Base-by-base conservation (phyloP, 2,113 vertebrate genomes). In the Scolopax mira region DNA sequence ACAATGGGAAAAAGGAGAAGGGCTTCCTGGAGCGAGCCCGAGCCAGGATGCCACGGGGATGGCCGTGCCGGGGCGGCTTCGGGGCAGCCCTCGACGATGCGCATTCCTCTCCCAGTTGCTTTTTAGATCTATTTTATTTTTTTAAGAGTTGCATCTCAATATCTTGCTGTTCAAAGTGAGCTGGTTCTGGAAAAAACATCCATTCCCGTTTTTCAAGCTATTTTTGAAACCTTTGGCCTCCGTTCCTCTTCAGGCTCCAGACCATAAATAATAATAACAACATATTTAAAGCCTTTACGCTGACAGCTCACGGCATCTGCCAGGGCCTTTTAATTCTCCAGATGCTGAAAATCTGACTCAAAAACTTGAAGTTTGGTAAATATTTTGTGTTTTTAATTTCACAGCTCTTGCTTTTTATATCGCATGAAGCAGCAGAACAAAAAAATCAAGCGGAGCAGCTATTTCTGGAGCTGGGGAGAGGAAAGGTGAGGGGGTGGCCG, bases 211-310 rank as follows among this genome's bases (percentile, higher is more conserved):
- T 83, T 75, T 48, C 39, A n/a, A n/a, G 69, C 78, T 95, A 89
- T 96, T 95, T 96, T 87, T 89, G 89, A 78, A 89, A 11, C 49
- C 60, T 89, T 77, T 93, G 89, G 91, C 86, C 66, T 23, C 33
- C 2, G 13, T 61, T 60, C 71, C 39, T 62, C 30, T 7, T 23
- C 89, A 35, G 67, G 46, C 79, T 93, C 70, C 85, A 83, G 86
- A 37, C 80, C 90, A 90, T 95, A 92, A 96, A 96, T 95, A 96
- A 94, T n/a, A 92, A 86, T 13, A 93, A 96, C 73, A 94, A 84
- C 87, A 70, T 22, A 33, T 48, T 58, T 22, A 85, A 84, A 85
- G 67, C 33, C 69, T 48, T 79, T 14, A 41, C 5, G 65, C 82
- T 86, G 93, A 93, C 96, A 80, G 87, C 79, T 91, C 79, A 4